These are phyloP conservation scores for Rallus limicola DNA, from an alignment of 2,113 vertebrate species.

Conservation along the genomic window DNA sequence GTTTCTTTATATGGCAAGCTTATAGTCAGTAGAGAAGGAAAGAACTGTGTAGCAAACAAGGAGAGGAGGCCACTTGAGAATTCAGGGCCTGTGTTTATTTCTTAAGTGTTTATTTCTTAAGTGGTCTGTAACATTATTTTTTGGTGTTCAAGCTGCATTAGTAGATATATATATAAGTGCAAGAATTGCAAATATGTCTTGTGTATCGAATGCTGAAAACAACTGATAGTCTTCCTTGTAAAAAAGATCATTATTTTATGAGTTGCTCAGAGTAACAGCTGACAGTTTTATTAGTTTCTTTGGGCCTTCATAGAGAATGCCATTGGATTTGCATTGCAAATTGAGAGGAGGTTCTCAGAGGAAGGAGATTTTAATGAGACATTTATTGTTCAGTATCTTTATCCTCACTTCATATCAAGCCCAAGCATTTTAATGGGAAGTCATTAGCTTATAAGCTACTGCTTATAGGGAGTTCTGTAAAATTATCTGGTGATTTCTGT, in stretches of 20 bases:
- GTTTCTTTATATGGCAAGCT: neutral
- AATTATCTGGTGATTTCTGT: neutral
- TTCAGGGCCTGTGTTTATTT: neutral
- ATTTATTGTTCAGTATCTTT: neutral
- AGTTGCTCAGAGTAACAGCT: neutral
- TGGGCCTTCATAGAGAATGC: neutral
- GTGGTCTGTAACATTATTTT: neutral
- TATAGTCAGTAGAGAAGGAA: neutral
- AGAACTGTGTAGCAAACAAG: neutral
- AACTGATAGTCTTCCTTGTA: neutral
- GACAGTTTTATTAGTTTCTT: neutral
- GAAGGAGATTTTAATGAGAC: neutral
- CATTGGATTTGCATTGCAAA: neutral
- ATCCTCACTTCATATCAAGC: neutral
- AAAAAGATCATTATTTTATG: neutral
- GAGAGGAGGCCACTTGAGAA: neutral
- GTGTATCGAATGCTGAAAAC: neutral
- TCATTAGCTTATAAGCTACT: neutral
- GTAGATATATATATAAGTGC: neutral
- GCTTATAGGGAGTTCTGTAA: neutral
- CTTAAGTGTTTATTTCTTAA: neutral
- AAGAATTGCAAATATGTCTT: neutral
- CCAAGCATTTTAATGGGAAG: neutral
- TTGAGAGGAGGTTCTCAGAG: neutral
- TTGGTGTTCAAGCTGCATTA: neutral